phyloP scores from a whole-genome alignment of 2,113 vertebrate species.

The Spheniscus mendiculus region DNA sequence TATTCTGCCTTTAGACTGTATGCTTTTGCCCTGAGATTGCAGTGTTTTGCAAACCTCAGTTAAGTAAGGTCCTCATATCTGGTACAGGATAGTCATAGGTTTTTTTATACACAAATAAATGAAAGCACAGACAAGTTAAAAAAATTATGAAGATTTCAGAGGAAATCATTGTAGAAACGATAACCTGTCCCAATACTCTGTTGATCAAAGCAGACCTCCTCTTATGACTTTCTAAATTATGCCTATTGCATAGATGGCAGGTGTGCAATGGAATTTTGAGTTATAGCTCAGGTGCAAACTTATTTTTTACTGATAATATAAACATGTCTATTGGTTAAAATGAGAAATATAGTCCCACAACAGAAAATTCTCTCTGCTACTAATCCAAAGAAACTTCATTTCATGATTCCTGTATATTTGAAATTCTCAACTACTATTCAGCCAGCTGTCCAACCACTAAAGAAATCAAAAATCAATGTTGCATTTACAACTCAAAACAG shows the following conservation, averaged over 20 bases:
- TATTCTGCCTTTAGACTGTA: background rate
- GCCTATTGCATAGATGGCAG: background rate
- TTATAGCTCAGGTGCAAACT: background rate
- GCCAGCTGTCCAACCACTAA: slow-evolving; percentile 32
- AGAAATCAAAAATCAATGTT: slow-evolving; percentile 39
- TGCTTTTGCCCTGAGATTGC: background rate
- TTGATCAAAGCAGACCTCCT: background rate
- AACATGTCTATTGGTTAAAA: background rate
- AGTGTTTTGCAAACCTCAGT: background rate
- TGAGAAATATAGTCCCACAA: slow-evolving; percentile 28
- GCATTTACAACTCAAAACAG: slow-evolving; percentile 50
- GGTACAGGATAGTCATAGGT: background rate
- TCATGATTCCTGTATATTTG: background rate
- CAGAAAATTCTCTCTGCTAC: slow-evolving; percentile 9
- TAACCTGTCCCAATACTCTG: background rate
- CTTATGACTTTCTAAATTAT: background rate
- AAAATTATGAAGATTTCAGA: background rate
- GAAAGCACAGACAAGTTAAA: background rate
- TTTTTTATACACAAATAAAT: background rate
- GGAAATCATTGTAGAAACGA: background rate
- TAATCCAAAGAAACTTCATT: slow-evolving; percentile 37
- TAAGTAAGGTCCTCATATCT: background rate
- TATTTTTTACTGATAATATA: background rate
- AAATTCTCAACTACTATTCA: slow-evolving; percentile 55
- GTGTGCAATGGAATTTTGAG: background rate